These are phyloP conservation scores for Thalassaphorura encarpata DNA, from an alignment of 1,140 invertebrate genomes.

Conservation along the genomic window DNA sequence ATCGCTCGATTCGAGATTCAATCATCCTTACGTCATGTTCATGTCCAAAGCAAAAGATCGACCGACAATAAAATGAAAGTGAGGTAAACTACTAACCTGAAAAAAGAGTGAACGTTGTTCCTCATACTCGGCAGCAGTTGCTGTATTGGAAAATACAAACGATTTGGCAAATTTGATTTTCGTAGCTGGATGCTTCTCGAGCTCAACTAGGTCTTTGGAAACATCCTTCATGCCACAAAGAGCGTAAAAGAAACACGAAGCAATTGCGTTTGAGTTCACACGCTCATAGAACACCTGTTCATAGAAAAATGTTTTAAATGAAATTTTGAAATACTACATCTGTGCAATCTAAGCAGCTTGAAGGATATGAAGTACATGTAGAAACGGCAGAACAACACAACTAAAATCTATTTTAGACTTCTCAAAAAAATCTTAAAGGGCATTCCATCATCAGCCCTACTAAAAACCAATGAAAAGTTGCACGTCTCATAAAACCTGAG, in stretches of 20 bases:
- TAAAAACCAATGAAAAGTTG: too few relatives aligned
- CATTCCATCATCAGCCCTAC: too few relatives aligned
- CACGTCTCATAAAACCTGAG: too few relatives aligned
- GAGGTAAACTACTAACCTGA: constrained; percentile 34
- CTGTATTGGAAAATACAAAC: constrained; percentile 68
- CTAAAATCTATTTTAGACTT: too few relatives aligned
- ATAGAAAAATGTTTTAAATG: background rate
- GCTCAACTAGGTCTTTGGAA: constrained; percentile 58
- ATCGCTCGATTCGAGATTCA: background rate
- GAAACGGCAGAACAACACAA: too few relatives aligned
- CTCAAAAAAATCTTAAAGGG: too few relatives aligned
- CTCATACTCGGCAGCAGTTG: constrained; percentile 71
- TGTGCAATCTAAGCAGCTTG: too few relatives aligned
- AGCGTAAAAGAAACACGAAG: constrained; percentile 64
- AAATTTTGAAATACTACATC: too few relatives aligned
- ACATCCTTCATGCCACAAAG: constrained; percentile 69
- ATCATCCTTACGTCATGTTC: background rate
- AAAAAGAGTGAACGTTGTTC: constrained; percentile 73
- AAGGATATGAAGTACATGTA: too few relatives aligned
- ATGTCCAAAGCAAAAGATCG: background rate
- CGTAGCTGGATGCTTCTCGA: constrained; percentile 58
- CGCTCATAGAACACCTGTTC: constrained; percentile 64
- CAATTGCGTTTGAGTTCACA: constrained; percentile 67
- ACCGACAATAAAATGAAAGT: background rate
- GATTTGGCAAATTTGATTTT: constrained; percentile 67